These are phyloP conservation scores for Caenorhabditis tropicalis DNA, from an alignment of 1,140 invertebrate genomes.

Conservation along the genomic window DNA sequence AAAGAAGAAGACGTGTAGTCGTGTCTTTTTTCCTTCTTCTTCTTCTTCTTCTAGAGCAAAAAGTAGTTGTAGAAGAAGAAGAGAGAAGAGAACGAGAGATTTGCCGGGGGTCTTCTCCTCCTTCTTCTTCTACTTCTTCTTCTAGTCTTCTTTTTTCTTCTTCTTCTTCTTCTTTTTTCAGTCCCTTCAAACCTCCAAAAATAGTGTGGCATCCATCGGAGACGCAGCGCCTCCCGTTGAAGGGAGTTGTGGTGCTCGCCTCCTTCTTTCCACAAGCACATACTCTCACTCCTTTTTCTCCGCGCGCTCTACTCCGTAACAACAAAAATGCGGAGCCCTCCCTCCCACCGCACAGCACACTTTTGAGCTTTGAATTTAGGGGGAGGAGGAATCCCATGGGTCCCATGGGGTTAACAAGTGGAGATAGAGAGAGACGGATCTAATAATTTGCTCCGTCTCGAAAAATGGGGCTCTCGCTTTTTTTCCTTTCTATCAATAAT, in stretches of 20 bases:
- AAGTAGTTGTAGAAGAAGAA: background rate
- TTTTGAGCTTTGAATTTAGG: slow-evolving; percentile 7
- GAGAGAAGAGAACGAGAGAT: background rate
- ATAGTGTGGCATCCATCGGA: background rate
- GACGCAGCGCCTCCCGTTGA: background rate
- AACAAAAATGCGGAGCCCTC: background rate
- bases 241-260: background rate
- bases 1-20: background rate
- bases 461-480: no score
- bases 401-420: no score
- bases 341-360: background rate
- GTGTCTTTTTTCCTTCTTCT: background rate
- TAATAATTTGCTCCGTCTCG: no score
- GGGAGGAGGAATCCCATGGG: no score
- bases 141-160: background rate
- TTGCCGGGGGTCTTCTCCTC: background rate
- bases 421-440: no score
- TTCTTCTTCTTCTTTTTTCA: background rate
- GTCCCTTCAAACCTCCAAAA: background rate
- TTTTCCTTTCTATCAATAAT: no score
- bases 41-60: background rate
- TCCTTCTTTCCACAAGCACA: background rate
- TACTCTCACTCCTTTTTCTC: background rate
- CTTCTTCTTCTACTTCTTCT: background rate
- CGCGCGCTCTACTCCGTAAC: background rate